A percentile compares a stretch with the other conserved stretches of the same genome.
phyloP scores from a whole-genome alignment of 2,113 vertebrate genomes.

The Phaetusa simplex region DNA sequence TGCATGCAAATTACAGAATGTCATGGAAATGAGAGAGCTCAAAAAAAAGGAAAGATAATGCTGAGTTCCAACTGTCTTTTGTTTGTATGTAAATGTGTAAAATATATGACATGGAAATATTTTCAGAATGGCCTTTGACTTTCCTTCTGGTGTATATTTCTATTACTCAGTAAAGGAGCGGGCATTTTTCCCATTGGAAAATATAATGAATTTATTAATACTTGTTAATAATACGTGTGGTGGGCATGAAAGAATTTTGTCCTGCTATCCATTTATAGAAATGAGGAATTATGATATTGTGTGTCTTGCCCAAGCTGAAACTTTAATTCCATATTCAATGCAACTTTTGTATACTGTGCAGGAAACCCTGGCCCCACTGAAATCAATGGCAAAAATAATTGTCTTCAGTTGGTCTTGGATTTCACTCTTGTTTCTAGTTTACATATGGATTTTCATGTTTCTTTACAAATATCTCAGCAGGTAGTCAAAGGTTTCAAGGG shows the following conservation, averaged over 20 bases:
- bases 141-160: conserved; percentile 67
- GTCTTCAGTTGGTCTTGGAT: conserved; percentile 5
- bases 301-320: conserved; percentile 14
- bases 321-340: background rate
- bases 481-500: conserved; percentile 65
- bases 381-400: conserved; percentile 13
- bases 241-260: conserved; percentile 21
- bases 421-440: background rate
- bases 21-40: conserved; percentile 69
- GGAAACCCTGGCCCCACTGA: background rate
- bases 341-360: background rate
- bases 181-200: conserved; percentile 22
- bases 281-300: conserved; percentile 12
- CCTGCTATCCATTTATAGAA: background rate
- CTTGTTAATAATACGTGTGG: conserved; percentile 15
- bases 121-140: conserved; percentile 71
- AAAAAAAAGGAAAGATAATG: conserved; percentile 58
- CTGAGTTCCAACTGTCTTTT: conserved; percentile 68
- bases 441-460: background rate
- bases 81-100: conserved; percentile 65
- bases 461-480: conserved; percentile 55
- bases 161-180: background rate
- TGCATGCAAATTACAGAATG: conserved; percentile 80
- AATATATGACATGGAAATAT: conserved; percentile 67
- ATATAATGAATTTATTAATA: conserved; percentile 30